These are phyloP conservation scores for Plebejus melissa DNA, from an alignment of 2,888 invertebrate genomes.

Conservation along the genomic window DNA sequence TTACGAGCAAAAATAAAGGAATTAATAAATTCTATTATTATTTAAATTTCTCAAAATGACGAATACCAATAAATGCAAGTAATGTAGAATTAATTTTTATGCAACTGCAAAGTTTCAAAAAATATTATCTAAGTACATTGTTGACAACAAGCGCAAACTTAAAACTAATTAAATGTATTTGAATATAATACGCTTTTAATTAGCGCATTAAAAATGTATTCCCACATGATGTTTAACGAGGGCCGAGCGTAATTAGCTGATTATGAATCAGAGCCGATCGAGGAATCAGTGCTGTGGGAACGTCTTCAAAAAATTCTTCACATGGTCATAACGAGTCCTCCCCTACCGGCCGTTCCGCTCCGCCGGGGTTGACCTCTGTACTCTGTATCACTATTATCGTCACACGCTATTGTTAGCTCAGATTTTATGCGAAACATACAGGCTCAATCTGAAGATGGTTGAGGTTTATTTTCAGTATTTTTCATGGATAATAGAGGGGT, in stretches of 20 bases:
- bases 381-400: slow-evolving; percentile 70
- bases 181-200: slow-evolving; percentile 30
- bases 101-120: not conserved
- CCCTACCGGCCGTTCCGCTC: slow-evolving; percentile 72
- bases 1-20: too few relatives aligned
- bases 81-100: not conserved
- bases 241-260: slow-evolving; percentile 62
- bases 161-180: slow-evolving; percentile 29
- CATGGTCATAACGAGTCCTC: slow-evolving; percentile 66
- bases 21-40: too few relatives aligned
- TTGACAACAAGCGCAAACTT: slow-evolving; percentile 5
- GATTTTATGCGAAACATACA: slow-evolving; percentile 46
- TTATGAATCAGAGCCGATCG: slow-evolving; percentile 73
- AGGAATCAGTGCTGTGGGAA: slow-evolving; percentile 76
- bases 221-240: slow-evolving; percentile 35
- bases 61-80: not conserved
- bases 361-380: slow-evolving; percentile 68
- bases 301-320: slow-evolving; percentile 74
- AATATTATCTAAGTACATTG: not conserved
- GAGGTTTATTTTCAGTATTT: not conserved
- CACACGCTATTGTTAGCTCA: slow-evolving; percentile 68
- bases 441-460: not conserved
- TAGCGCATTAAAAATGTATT: slow-evolving; percentile 31
- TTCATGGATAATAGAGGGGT: not conserved
- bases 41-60: not conserved